Percentiles rank a stretch among this genome's conserved stretches.
phyloP scores from a whole-genome alignment of 2,113 vertebrate species.

The Cottus gobio region DNA sequence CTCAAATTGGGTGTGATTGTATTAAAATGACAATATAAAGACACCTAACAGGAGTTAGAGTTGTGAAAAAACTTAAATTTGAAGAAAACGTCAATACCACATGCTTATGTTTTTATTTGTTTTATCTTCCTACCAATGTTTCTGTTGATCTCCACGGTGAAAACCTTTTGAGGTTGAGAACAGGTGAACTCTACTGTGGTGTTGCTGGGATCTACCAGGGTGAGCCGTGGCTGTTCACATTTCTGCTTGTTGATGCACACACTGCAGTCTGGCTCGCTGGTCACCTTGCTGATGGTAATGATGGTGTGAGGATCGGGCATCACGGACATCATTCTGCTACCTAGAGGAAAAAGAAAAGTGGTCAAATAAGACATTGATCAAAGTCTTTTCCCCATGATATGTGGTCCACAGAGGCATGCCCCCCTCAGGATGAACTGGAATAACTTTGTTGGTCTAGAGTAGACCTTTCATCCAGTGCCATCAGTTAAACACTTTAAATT shows the following conservation, averaged over 20 bases:
- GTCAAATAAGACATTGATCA: not conserved
- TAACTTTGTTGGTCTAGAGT: not conserved
- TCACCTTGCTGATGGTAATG: constrained; percentile 50
- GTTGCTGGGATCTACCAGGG: not conserved
- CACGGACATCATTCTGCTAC: constrained; percentile 52
- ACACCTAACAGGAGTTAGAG: not conserved
- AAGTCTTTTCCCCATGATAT: too few species aligned
- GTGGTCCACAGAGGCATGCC: not conserved
- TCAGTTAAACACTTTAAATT: too few species aligned
- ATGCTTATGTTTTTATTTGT: not conserved
- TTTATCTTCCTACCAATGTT: constrained; percentile 68
- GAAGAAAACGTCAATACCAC: not conserved
- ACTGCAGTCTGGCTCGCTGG: constrained; percentile 52
- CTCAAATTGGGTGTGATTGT: not conserved
- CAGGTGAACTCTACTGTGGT: constrained; percentile 76
- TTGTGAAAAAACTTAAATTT: not conserved
- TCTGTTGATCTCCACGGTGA: constrained; percentile 76
- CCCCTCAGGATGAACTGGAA: not conserved
- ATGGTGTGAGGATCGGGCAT: constrained; percentile 57
- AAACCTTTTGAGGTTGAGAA: constrained; percentile 74
- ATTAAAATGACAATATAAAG: not conserved
- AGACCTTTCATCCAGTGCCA: not conserved
- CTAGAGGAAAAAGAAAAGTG: constrained; percentile 42
- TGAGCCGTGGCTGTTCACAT: not conserved
- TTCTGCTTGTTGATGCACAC: constrained; percentile 58